Evolutionary conservation across 2,113 vertebrate genomes (phyloP).

Genomic region (Serilophus lunatus): DNA sequence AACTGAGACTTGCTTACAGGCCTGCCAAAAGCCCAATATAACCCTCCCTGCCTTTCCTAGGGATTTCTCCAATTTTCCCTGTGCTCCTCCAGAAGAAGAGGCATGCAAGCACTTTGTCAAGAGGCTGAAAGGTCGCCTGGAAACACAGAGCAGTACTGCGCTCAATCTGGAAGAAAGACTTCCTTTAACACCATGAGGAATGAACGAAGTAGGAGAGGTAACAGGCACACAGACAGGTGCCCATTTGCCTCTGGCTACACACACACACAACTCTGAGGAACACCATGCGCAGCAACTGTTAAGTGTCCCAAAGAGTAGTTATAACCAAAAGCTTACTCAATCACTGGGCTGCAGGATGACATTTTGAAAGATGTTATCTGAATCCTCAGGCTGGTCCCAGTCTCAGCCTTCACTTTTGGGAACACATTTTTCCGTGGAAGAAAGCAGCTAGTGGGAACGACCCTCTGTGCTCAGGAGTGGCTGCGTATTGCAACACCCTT

Average conservation of each 20-base stretch:
- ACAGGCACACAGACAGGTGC: background rate
- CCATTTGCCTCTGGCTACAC: background rate
- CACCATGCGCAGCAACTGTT: accelerated
- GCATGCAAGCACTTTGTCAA: background rate
- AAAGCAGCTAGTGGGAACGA: background rate
- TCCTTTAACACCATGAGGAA: background rate
- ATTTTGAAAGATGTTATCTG: background rate
- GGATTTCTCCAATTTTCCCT: background rate
- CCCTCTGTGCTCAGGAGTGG: background rate
- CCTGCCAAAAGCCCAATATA: background rate
- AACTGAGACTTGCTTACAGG: background rate
- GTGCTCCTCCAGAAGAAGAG: background rate
- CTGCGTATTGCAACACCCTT: background rate
- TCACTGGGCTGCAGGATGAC: background rate
- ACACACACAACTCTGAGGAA: background rate
- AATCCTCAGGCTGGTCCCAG: background rate
- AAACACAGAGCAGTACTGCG: background rate
- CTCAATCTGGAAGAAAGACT: background rate
- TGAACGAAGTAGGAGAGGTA: background rate
- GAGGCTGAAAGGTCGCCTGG: background rate
- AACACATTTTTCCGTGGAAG: background rate
- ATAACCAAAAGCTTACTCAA: background rate
- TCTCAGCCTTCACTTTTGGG: background rate
- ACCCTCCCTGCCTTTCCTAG: background rate
- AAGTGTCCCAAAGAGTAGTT: background rate